phyloP scores from a whole-genome alignment of 2,888 invertebrate genomes.

The Operophtera brumata region DNA sequence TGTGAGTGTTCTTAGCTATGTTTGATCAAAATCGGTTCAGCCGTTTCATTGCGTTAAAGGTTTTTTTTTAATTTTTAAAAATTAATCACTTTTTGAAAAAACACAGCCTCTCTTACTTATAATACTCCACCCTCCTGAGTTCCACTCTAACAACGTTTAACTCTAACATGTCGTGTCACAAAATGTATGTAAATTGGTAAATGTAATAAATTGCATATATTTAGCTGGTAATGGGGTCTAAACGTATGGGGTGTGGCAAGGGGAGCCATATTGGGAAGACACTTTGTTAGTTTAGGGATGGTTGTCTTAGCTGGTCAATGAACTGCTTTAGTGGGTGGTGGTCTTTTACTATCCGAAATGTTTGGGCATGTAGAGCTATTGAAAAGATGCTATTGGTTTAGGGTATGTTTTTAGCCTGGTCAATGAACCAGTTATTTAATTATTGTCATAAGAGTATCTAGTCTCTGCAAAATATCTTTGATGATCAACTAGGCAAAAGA shows the following conservation, averaged over 20 bases:
- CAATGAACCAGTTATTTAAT: neutral
- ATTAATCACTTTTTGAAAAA: neutral
- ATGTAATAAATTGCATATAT: constrained; percentile 79
- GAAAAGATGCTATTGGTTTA: constrained; percentile 30
- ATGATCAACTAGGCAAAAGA: too few species aligned
- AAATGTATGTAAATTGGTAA: constrained; percentile 79
- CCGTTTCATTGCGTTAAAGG: too few species aligned
- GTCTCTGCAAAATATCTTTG: too few species aligned
- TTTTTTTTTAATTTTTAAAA: too few species aligned
- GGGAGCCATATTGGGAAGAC: constrained; percentile 48
- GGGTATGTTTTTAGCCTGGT: constrained; percentile 16
- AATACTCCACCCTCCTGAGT: constrained; percentile 37
- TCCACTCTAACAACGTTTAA: constrained; percentile 63
- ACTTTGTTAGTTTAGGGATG: constrained; percentile 38
- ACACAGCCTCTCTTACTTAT: constrained; percentile 14
- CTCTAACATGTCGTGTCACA: constrained; percentile 62
- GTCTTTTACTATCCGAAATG: neutral
- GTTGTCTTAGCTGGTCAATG: constrained; percentile 8
- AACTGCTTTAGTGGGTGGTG: constrained; percentile 8
- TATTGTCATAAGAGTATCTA: too few species aligned
- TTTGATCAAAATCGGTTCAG: too few species aligned
- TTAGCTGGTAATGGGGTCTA: constrained; percentile 72
- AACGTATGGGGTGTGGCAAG: constrained; percentile 58
- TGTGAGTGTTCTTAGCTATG: too few species aligned
- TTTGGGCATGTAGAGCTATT: constrained; percentile 46